Percentiles rank a stretch among this genome's conserved stretches.
Evolutionary conservation across 2,113 vertebrate species (phyloP).

Genomic region (Sterrhoptilus dennistouni): DNA sequence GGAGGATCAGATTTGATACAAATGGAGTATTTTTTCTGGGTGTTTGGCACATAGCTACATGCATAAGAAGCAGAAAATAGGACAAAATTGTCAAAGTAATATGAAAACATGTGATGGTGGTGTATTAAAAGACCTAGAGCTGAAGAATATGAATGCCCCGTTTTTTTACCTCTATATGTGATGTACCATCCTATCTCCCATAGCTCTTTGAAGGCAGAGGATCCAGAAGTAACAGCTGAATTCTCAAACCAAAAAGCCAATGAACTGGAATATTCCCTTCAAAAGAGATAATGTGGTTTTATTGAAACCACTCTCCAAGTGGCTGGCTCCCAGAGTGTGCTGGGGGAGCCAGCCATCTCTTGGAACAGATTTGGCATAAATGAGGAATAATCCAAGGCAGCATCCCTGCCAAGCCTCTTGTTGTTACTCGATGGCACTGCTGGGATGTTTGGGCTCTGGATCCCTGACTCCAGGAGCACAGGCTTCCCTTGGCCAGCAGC

Average conservation of each 20-base stretch:
- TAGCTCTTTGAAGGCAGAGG: neutral
- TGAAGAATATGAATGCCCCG: constrained; percentile 12
- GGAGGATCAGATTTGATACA: constrained; percentile 8
- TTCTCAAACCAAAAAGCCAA: constrained; percentile 45
- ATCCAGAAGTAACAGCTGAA: constrained; percentile 59
- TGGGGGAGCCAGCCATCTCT: constrained; percentile 5
- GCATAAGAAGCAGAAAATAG: constrained; percentile 39
- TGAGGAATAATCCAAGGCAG: neutral
- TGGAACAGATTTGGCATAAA: constrained; percentile 18
- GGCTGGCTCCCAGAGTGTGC: neutral
- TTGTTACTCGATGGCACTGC: rapidly evolving
- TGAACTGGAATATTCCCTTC: constrained; percentile 30
- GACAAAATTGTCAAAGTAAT: neutral
- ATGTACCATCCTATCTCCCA: neutral
- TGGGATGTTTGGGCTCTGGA: neutral
- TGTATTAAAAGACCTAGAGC: constrained; percentile 45
- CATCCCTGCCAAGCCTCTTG: neutral
- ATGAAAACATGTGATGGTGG: neutral
- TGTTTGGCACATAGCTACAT: neutral
- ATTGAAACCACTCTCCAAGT: constrained; percentile 10
- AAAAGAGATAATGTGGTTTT: constrained; percentile 20
- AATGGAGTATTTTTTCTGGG: constrained; percentile 12
- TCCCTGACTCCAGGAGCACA: neutral
- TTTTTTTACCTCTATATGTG: neutral
- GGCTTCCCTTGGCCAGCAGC: neutral